A percentile compares a stretch with the other conserved stretches of the same genome.
Evolutionary conservation across 2,113 vertebrate genomes (phyloP).

Genomic region (Paradoxurus hermaphroditus): DNA sequence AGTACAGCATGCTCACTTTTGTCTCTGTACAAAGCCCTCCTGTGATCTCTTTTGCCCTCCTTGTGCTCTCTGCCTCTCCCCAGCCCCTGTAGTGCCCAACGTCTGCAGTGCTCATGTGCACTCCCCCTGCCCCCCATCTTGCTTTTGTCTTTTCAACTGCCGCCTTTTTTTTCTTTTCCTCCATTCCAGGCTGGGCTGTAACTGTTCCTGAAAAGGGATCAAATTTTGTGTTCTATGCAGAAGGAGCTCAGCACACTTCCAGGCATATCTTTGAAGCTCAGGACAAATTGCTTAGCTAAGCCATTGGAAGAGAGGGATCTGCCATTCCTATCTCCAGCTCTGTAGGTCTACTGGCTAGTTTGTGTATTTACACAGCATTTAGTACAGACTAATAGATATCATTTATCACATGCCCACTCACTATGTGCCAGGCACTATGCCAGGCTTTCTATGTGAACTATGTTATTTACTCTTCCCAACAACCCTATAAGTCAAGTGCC

Average conservation of each 20-base stretch:
- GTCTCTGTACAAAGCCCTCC: neutral
- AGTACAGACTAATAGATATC: slow-evolving; percentile 40
- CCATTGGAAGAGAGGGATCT: neutral
- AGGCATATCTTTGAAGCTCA: slow-evolving; percentile 8
- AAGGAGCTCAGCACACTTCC: neutral
- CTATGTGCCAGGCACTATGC: slow-evolving; percentile 34
- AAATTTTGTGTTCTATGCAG: neutral
- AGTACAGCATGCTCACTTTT: neutral
- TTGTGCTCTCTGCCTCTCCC: neutral
- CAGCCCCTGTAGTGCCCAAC: neutral
- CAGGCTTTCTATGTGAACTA: slow-evolving; percentile 21
- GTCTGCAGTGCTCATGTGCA: neutral
- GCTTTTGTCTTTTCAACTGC: neutral
- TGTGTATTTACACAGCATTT: slow-evolving; percentile 38
- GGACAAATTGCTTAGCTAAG: slow-evolving; percentile 20
- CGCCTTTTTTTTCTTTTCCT: neutral
- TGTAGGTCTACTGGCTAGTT: neutral
- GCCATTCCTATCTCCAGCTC: slow-evolving; percentile 23
- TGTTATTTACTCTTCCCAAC: slow-evolving; percentile 14
- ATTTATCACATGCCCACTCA: slow-evolving; percentile 52
- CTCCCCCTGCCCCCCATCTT: neutral
- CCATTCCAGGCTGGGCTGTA: neutral
- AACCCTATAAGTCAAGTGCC: neutral
- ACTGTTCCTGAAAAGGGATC: neutral
- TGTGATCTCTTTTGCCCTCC: neutral